Conservation (phyloP, 2,797 vertebrate genomes). For the Rhadinocentrus ornatus region DNA sequence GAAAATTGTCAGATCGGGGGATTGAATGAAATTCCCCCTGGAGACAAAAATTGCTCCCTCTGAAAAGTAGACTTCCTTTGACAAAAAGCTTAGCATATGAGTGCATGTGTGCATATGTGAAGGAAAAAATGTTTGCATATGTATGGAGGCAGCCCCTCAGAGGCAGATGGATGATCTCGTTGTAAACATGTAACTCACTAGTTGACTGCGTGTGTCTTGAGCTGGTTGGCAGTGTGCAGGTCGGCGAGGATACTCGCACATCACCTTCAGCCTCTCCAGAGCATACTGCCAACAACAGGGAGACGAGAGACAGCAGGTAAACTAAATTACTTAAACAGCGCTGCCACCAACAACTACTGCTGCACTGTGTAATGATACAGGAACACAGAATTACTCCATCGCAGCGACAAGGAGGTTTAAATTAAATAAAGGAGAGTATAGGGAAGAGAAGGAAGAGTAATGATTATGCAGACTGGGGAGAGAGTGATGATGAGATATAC, state of each 20-base stretch:
- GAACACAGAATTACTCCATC: slow-evolving; percentile 47
- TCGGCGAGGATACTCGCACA: slow-evolving; percentile 94
- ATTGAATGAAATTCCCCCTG: slow-evolving; percentile 57
- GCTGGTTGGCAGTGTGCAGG: slow-evolving; percentile 91
- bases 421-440: slow-evolving; percentile 36
- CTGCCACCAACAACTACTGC: slow-evolving; percentile 54
- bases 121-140: slow-evolving; percentile 18
- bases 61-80: slow-evolving; percentile 57
- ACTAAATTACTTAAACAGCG: slow-evolving; percentile 59
- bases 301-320: slow-evolving; percentile 47
- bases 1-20: slow-evolving; percentile 50
- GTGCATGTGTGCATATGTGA: background rate
- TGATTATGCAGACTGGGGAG: slow-evolving; percentile 39
- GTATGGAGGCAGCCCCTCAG: slow-evolving; percentile 4
- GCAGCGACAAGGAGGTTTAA: slow-evolving; percentile 12
- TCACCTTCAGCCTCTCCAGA: slow-evolving; percentile 94
- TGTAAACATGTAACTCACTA: slow-evolving; percentile 85
- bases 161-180: slow-evolving; percentile 69
- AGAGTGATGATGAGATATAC: slow-evolving; percentile 11
- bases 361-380: slow-evolving; percentile 50
- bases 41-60: slow-evolving; percentile 57
- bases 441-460: slow-evolving; percentile 30
- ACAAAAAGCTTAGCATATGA: slow-evolving; percentile 19
- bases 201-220: slow-evolving; percentile 93
- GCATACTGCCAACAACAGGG: slow-evolving; percentile 75